These are phyloP conservation scores for Neosalanx taihuensis DNA, from an alignment of 2,797 vertebrate genomes.

Conservation along the genomic window DNA sequence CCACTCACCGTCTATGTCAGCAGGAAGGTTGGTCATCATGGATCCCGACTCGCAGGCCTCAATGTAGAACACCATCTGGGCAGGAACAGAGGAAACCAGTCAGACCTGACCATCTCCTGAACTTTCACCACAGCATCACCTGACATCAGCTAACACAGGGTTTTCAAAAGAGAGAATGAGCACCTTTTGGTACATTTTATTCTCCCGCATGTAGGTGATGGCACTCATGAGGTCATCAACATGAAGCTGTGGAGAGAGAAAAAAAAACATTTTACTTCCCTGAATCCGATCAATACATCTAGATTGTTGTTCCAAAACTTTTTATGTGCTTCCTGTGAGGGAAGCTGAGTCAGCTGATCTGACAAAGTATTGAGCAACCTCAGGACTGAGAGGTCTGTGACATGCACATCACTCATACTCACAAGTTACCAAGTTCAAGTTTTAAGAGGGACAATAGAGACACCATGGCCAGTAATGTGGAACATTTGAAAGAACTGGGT, in stretches of 20 bases:
- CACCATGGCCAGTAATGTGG: too few relatives aligned
- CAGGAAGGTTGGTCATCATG: slow-evolving; percentile 88
- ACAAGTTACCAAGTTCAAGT: background rate
- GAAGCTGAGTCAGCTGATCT: background rate
- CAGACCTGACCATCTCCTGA: background rate
- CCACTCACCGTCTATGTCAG: slow-evolving; percentile 84
- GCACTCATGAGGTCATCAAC: slow-evolving; percentile 82
- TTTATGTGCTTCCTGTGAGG: background rate
- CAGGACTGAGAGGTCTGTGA: background rate
- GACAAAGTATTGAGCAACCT: background rate
- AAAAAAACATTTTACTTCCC: slow-evolving; percentile 33
- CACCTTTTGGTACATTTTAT: slow-evolving; percentile 90
- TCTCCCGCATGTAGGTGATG: slow-evolving; percentile 84
- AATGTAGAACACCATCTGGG: slow-evolving; percentile 96
- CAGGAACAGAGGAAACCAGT: background rate
- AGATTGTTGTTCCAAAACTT: background rate
- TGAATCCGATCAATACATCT: background rate
- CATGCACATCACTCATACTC: background rate
- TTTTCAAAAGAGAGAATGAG: background rate
- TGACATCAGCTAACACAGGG: background rate
- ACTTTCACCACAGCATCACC: background rate
- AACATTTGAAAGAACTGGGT: background rate
- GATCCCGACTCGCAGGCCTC: slow-evolving; percentile 98
- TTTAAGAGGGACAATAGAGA: too few relatives aligned
- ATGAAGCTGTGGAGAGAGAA: slow-evolving; percentile 70